Conservation (phyloP, 2,797 vertebrate genomes). For the Pangasius macronema region DNA sequence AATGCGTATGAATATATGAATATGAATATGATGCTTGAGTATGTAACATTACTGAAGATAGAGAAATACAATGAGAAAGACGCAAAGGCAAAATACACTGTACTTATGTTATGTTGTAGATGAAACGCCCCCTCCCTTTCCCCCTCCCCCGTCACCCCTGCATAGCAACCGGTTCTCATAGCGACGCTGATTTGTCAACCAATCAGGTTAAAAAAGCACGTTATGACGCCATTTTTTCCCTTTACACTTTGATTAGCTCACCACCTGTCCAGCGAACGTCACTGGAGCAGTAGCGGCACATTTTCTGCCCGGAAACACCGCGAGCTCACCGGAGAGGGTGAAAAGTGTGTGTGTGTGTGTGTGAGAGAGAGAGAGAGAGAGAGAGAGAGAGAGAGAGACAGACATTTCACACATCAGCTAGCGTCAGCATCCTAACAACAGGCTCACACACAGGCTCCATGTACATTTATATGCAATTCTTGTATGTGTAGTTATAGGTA, state of each 20-base stretch:
- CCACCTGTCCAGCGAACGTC: constrained; percentile 61
- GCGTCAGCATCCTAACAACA: neutral
- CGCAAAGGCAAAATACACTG: neutral
- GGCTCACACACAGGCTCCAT: neutral
- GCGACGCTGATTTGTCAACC: constrained; percentile 57
- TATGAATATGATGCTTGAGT: neutral
- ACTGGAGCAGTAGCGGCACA: constrained; percentile 46
- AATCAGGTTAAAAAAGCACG: constrained; percentile 58
- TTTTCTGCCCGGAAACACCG: constrained; percentile 74
- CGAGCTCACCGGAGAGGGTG: constrained; percentile 28
- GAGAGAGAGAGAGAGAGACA: neutral
- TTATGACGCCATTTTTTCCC: constrained; percentile 58
- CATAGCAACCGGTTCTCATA: constrained; percentile 67
- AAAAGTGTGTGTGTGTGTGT: neutral
- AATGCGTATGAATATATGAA: no score
- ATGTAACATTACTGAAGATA: neutral
- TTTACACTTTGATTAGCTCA: constrained; percentile 66
- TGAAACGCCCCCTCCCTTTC: neutral
- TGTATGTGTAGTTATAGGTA: neutral
- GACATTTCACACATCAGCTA: neutral
- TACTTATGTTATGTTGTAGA: neutral
- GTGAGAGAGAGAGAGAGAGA: no score
- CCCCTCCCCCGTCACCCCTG: constrained; percentile 32
- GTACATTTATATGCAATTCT: neutral
- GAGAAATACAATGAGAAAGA: neutral